Evolutionary conservation across 1,140 invertebrate genomes (phyloP).

Genomic region (Atta colombica): DNA sequence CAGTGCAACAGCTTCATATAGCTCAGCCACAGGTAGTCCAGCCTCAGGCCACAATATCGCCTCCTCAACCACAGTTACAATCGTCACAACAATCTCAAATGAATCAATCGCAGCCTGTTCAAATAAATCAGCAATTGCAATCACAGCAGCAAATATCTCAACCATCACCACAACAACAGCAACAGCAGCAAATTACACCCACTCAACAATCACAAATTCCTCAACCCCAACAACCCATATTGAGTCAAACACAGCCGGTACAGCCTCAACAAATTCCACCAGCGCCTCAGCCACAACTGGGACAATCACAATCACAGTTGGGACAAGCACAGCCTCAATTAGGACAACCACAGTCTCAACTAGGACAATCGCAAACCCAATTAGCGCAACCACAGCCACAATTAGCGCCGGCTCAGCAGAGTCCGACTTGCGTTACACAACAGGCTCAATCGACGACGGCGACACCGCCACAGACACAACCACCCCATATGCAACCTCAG

Average conservation of each 20-base stretch:
- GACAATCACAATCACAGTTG: slow-evolving; percentile 67
- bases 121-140: slow-evolving; percentile 51
- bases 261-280: slow-evolving; percentile 65
- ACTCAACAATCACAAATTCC: slow-evolving; percentile 66
- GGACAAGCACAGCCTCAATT: slow-evolving; percentile 70
- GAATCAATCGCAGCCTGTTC: slow-evolving; percentile 64
- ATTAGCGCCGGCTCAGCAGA: slow-evolving; percentile 65
- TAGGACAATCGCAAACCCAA: slow-evolving; percentile 69
- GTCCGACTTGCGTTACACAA: slow-evolving; percentile 75
- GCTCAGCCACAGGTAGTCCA: slow-evolving; percentile 75
- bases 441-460: slow-evolving; percentile 65
- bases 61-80: slow-evolving; percentile 70
- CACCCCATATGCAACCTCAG: slow-evolving; percentile 71
- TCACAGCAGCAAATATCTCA: slow-evolving; percentile 72
- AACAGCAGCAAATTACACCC: slow-evolving; percentile 68
- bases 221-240: slow-evolving; percentile 64
- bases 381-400: slow-evolving; percentile 66
- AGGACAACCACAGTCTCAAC: slow-evolving; percentile 67
- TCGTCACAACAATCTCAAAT: slow-evolving; percentile 77
- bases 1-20: slow-evolving; percentile 73
- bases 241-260: slow-evolving; percentile 73
- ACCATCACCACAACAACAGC: slow-evolving; percentile 64
- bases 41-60: slow-evolving; percentile 61
- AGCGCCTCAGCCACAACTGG: slow-evolving; percentile 16
- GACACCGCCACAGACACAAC: slow-evolving; percentile 47